Conservation (phyloP, 2,113 vertebrate genomes). For the Corythornis cristatus region DNA sequence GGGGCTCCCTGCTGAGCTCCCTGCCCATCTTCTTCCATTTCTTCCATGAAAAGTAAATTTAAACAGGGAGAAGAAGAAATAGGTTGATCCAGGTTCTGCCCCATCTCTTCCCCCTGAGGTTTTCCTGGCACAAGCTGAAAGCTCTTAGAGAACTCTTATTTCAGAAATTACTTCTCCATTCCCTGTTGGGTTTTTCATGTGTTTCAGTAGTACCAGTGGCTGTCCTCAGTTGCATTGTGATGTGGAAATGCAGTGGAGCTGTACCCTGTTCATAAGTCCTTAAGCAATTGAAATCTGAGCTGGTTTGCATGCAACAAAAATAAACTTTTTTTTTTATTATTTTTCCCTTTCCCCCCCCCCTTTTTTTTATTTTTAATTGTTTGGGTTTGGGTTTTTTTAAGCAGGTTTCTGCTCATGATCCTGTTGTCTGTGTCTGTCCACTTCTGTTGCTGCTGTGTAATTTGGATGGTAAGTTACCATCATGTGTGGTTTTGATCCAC, state of each 20-base stretch:
- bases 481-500: background rate
- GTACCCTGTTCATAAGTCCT: background rate
- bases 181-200: background rate
- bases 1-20: background rate
- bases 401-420: background rate
- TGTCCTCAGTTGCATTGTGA: background rate
- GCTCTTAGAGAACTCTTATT: background rate
- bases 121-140: background rate
- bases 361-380: no score
- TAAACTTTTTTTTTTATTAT: background rate
- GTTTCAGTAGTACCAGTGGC: background rate
- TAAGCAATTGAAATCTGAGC: background rate
- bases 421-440: background rate
- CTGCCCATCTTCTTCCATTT: background rate
- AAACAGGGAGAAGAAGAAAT: background rate
- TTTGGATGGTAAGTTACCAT: background rate
- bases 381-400: background rate
- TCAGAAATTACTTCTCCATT: background rate
- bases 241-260: background rate
- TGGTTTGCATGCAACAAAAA: background rate
- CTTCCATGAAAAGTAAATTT: background rate
- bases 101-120: background rate
- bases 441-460: background rate
- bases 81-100: background rate
- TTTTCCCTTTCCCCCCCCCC: no score